Base-by-base conservation (phyloP, 2,113 vertebrate species). In the Planiliza haematocheilus region DNA sequence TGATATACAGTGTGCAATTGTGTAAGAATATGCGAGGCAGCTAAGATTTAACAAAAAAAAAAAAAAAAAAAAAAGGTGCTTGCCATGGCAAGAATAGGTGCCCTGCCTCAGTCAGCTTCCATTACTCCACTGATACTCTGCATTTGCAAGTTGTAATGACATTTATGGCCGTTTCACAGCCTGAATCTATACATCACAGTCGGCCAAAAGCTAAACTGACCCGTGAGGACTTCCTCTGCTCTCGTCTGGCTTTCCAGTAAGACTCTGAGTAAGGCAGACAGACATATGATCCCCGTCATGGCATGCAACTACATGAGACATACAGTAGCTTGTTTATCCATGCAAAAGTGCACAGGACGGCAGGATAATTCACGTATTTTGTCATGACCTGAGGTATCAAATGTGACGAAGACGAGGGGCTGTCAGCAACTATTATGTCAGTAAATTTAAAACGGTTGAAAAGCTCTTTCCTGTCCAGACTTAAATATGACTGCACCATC, bases 41-140 rank as follows among this genome's bases (percentile, higher is more conserved):
- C 20, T 70, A 18, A 37, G 51, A 74, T 76, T 81, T 60, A 52
- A 59, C 55, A 65, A 60, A 74, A 76, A 21, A 12, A 20, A 1
- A 9, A 9, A 7, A 49, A 50, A 50, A 21, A 50, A 20, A 77
- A 30, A 30, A 30, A 30, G 24, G 48, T 60, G 60, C n/a, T 62
- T 62, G 58, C 48, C 52, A 43, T 17, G 52, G 38, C 43, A 10
- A 50, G 24, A 52, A 48, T 18, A 53, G 56, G 42, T 42, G 17
- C 36, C 38, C 11, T 62, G 57, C 51, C 55, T 45, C 37, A 30
- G 24, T 30, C 24, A 12, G 64, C 56, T 43, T 78, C 50, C 16
- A 66, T 78, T 69, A 61, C 50, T 45, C 12, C 16, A 10, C 16
- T 64, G 46, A 58, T 75, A 71, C 36, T 74, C 10, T 34, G 42